Conservation (phyloP, 2,888 invertebrate genomes). For the Mimas tiliae region DNA sequence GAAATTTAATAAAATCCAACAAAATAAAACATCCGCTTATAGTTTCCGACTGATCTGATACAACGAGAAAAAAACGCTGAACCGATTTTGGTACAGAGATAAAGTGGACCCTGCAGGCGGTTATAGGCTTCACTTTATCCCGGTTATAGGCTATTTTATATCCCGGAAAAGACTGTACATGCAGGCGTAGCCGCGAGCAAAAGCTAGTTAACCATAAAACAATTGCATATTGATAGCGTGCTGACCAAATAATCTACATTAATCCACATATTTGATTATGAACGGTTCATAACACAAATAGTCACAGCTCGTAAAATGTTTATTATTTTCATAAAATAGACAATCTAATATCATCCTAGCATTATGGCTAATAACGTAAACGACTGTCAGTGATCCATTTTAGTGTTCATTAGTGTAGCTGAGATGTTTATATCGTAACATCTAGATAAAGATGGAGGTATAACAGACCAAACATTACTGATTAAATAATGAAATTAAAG, state of each 20-base stretch:
- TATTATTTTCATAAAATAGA: constrained; percentile 7
- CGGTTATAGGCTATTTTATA: too few relatives aligned
- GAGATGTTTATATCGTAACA: background rate
- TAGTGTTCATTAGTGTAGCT: constrained; percentile 4
- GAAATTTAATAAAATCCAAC: too few relatives aligned
- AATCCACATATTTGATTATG: background rate
- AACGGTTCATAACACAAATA: background rate
- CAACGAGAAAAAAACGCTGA: too few relatives aligned
- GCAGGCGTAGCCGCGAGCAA: too few relatives aligned
- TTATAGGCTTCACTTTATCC: too few relatives aligned
- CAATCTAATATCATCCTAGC: constrained; percentile 4
- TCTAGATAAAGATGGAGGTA: background rate
- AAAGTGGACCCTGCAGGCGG: too few relatives aligned
- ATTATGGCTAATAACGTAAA: background rate
- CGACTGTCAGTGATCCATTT: background rate
- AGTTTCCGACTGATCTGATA: too few relatives aligned
- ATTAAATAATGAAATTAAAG: background rate
- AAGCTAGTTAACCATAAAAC: too few relatives aligned
- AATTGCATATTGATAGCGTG: too few relatives aligned
- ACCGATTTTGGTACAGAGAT: too few relatives aligned
- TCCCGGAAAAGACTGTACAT: too few relatives aligned
- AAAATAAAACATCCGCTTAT: too few relatives aligned
- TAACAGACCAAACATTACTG: background rate
- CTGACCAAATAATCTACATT: background rate
- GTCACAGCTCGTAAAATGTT: constrained; percentile 5